Evolutionary conservation across 1,140 invertebrate genomes (phyloP).

Genomic region (Magallana gigas): DNA sequence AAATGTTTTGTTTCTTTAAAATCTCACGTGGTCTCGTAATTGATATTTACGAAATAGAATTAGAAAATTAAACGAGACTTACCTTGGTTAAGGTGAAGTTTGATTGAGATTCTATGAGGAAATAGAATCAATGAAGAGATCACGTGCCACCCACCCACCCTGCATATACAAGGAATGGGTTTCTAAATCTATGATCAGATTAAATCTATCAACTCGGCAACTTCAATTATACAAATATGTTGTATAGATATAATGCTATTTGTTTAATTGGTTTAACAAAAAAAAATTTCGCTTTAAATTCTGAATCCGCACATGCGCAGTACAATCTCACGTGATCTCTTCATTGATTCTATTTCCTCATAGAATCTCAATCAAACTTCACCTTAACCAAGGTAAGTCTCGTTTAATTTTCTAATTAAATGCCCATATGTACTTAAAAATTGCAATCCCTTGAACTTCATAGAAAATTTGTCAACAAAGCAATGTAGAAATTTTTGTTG

Average conservation of each 20-base stretch:
- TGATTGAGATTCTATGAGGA: constrained; percentile 39
- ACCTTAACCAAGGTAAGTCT: constrained; percentile 47
- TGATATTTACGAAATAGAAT: constrained; percentile 50
- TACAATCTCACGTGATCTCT: constrained; percentile 50
- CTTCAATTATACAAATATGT: not conserved
- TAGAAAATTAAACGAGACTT: constrained; percentile 52
- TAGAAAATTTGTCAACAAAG: too few relatives aligned
- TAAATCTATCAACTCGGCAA: not conserved
- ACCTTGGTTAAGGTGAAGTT: constrained; percentile 49
- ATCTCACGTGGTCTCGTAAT: constrained; percentile 27
- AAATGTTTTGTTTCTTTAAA: constrained; percentile 25
- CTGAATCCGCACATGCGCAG: constrained; percentile 43
- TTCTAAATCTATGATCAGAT: not conserved
- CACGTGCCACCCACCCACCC: constrained; percentile 47
- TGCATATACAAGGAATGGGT: not conserved
- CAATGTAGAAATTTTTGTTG: too few relatives aligned
- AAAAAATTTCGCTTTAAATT: constrained; percentile 36
- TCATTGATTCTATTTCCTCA: constrained; percentile 32
- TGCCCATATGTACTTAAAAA: too few relatives aligned
- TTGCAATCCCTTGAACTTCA: too few relatives aligned
- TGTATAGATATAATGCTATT: not conserved
- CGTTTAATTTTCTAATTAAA: constrained; percentile 4
- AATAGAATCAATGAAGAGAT: constrained; percentile 39
- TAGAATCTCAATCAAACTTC: not conserved
- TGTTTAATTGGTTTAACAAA: not conserved